Percentiles rank a stretch among this genome's conserved stretches.
Evolutionary conservation across 1,140 invertebrate genomes (phyloP).

Genomic region (Bombus turneri): DNA sequence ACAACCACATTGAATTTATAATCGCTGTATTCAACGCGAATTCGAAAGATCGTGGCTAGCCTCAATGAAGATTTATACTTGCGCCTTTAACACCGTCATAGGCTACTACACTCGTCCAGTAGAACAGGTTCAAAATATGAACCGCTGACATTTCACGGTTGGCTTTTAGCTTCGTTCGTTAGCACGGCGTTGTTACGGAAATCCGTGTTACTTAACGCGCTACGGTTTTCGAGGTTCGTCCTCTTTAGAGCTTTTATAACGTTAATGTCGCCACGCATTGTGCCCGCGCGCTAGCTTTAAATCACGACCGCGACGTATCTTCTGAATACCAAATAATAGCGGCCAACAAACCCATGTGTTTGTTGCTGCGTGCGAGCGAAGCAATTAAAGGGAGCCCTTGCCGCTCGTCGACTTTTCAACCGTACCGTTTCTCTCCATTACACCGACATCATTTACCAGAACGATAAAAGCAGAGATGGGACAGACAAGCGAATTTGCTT

Average conservation of each 20-base stretch:
- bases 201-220: constrained; percentile 42
- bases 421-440: neutral
- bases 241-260: constrained; percentile 40
- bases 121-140: neutral
- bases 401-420: constrained; percentile 15
- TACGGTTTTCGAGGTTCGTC: constrained; percentile 30
- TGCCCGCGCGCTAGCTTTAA: constrained; percentile 44
- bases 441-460: neutral
- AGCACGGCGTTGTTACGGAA: constrained; percentile 15
- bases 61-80: neutral
- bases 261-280: constrained; percentile 52
- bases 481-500: constrained; percentile 13
- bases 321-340: constrained; percentile 60
- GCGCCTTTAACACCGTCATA: neutral
- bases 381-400: constrained; percentile 34
- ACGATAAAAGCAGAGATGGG: constrained; percentile 15
- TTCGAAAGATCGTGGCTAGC: neutral
- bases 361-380: constrained; percentile 6
- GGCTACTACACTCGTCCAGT: neutral
- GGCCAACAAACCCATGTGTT: constrained; percentile 12
- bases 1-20: neutral
- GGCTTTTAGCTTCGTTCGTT: constrained; percentile 21
- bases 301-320: constrained; percentile 52
- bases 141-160: neutral
- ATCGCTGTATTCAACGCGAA: neutral